Conservation (phyloP, 2,113 vertebrate genomes). For the Orthonyx spaldingii region DNA sequence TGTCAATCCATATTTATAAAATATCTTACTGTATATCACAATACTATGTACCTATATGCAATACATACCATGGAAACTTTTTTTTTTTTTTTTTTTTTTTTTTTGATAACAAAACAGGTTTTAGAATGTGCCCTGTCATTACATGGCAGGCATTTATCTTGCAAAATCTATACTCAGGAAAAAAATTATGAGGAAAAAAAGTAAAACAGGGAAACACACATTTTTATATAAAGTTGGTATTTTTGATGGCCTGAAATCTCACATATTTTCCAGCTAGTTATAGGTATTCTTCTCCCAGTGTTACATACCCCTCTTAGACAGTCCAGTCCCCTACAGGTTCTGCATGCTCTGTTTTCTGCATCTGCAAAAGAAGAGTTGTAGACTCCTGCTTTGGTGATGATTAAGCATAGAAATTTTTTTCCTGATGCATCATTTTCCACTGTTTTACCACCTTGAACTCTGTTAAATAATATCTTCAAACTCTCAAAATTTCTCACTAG, state of each 20-base stretch:
- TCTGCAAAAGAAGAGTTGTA: not conserved
- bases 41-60: too few species aligned
- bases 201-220: not conserved
- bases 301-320: fast-evolving
- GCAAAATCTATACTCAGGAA: not conserved
- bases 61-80: not conserved
- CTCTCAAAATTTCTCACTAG: not conserved
- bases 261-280: not conserved
- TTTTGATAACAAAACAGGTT: not conserved
- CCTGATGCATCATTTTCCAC: not conserved
- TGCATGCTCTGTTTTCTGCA: fast-evolving
- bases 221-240: not conserved
- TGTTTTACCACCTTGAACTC: not conserved
- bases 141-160: not conserved
- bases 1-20: not conserved
- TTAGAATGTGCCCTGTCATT: not conserved
- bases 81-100: too few species aligned
- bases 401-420: not conserved
- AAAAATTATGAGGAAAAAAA: not conserved
- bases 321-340: fast-evolving
- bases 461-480: not conserved
- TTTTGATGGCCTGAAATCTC: not conserved
- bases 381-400: not conserved
- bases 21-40: not conserved
- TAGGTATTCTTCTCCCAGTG: not conserved